phyloP scores from a whole-genome alignment of 1,140 invertebrate species.

The Augochlora pura region DNA sequence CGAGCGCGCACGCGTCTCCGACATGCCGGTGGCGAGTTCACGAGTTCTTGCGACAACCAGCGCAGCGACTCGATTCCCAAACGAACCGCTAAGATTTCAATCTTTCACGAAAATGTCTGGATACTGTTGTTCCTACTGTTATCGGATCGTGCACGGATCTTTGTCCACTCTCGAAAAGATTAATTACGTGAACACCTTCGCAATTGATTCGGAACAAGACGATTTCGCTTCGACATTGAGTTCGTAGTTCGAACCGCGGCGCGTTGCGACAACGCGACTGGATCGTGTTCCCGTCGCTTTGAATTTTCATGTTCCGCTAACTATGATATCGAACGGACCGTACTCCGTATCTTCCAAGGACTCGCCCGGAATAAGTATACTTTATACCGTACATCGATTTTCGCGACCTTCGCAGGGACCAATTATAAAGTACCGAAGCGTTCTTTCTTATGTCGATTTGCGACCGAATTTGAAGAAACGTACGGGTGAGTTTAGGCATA shows the following conservation, averaged over 20 bases:
- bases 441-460: neutral
- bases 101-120: neutral
- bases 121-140: neutral
- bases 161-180: slow-evolving; percentile 4
- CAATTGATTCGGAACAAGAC: neutral
- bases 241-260: neutral
- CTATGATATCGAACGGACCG: neutral
- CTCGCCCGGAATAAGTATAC: neutral
- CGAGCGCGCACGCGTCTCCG: neutral
- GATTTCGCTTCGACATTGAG: slow-evolving; percentile 7
- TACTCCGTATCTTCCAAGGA: neutral
- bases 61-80: no score
- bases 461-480: no score
- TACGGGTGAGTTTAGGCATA: no score
- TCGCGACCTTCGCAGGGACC: neutral
- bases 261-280: neutral
- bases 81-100: neutral
- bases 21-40: no score
- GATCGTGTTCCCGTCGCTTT: neutral
- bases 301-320: neutral
- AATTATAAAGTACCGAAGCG: neutral
- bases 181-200: neutral
- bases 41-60: no score
- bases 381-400: neutral
- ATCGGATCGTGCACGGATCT: neutral